Base-by-base conservation (phyloP, 2,888 invertebrate genomes). In the Macaria liturata region DNA sequence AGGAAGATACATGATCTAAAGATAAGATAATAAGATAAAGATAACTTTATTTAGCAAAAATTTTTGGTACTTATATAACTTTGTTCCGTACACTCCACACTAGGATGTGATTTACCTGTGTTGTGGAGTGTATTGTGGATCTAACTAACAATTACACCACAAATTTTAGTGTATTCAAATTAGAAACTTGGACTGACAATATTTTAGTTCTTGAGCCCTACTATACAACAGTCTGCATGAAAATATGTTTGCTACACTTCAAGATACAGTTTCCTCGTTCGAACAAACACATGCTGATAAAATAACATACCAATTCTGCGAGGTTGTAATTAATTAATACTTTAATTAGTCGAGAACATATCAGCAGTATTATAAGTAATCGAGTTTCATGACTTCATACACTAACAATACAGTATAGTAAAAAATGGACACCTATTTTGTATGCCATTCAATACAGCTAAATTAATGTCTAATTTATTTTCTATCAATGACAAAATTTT, bases 401-500 rank as follows among this genome's bases (percentile, higher is more conserved):
- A 62, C 71, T 71, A 4, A 71, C 66, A 59, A 51, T 49, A 71
- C 78, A 76, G 72, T 79, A 82, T 71, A 75, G 77, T 82, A 83
- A 80, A 84, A 84, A 83, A 78, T 75, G 71, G 81, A 80, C 78
- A 79, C 64, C 69, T 67, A 77, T 72, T 81, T 78, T 72, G 57
- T 69, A 75, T 78, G 74, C 73, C 69, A 75, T 77, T 75, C 58
- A 54, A 53, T 64, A 76, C 75, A 79, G 79, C 84, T 85, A 84
- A 75, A 81, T 84, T 79, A 84, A 86, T 81, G 83, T 76, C 88
- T 87, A 88, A 83, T 86, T 74, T 61, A 64, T 57, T 57, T 62
- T 46, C 57, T 62, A 66, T 56, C 61, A 54, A 53, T 61, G 49
- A 59, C 74, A 79, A 74, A 78, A 71, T 72, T 78, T 80, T 81